Evolutionary conservation across 2,797 vertebrate genomes (phyloP).

Genomic region (Hozukius guyotensis): DNA sequence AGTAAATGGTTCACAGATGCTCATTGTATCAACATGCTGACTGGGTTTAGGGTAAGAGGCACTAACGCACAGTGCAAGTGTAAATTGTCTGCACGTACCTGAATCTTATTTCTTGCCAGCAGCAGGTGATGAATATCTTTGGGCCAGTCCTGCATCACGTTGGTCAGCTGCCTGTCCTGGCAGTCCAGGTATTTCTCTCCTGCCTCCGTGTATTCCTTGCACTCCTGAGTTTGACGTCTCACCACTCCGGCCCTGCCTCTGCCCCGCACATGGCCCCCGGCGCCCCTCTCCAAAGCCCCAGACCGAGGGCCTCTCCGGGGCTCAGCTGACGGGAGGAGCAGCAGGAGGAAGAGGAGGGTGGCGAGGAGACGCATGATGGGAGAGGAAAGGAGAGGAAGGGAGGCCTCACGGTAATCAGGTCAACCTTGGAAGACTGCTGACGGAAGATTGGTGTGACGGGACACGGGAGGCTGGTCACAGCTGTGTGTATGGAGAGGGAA

Average conservation of each 20-base stretch:
- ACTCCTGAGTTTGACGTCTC: constrained; percentile 86
- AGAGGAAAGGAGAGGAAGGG: constrained; percentile 53
- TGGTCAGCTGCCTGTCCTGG: constrained; percentile 90
- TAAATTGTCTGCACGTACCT: constrained; percentile 62
- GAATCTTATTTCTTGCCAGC: constrained; percentile 92
- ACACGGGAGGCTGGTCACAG: constrained; percentile 71
- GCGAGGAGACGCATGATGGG: constrained; percentile 87
- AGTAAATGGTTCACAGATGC: constrained; percentile 68
- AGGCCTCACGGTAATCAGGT: constrained; percentile 39
- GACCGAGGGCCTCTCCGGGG: constrained; percentile 76
- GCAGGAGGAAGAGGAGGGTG: constrained; percentile 80
- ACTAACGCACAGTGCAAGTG: neutral
- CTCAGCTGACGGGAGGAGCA: constrained; percentile 83
- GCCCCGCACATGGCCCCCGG: constrained; percentile 60
- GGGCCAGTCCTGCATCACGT: constrained; percentile 88
- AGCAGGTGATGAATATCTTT: constrained; percentile 93
- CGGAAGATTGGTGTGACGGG: constrained; percentile 37
- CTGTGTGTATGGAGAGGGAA: constrained; percentile 56
- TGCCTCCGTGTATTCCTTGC: constrained; percentile 88
- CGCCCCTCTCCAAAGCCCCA: constrained; percentile 68
- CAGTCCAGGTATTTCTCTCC: constrained; percentile 96
- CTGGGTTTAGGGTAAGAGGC: too few relatives aligned
- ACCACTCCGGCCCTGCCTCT: constrained; percentile 70
- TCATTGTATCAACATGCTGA: constrained; percentile 54
- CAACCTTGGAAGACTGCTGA: constrained; percentile 47